Evolutionary conservation across 2,888 invertebrate genomes (phyloP).

Genomic region (Heliconius hortense): DNA sequence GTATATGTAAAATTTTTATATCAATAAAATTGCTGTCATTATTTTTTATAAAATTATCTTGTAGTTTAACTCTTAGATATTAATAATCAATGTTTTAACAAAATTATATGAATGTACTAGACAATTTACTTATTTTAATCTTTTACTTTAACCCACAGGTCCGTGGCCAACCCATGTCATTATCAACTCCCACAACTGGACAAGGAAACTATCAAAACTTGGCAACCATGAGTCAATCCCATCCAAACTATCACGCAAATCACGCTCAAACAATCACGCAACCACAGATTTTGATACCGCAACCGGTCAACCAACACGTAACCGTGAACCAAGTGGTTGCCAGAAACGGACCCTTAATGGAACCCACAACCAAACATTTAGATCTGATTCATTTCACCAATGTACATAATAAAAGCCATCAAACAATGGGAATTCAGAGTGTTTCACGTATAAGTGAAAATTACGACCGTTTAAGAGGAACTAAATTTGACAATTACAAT

Average conservation of each 20-base stretch:
- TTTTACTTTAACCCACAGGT: conserved; percentile 59
- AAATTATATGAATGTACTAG: not conserved
- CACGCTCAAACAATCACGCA: conserved; percentile 34
- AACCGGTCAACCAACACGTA: conserved; percentile 50
- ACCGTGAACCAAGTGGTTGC: conserved; percentile 55
- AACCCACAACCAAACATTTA: conserved; percentile 39
- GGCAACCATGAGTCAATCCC: conserved; percentile 71
- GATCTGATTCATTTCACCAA: conserved; percentile 69
- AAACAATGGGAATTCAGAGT: conserved; percentile 59
- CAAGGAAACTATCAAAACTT: conserved; percentile 64
- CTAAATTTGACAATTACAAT: conserved; percentile 63
- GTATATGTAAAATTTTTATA: too few relatives aligned
- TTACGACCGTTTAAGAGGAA: conserved; percentile 58
- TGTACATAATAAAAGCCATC: conserved; percentile 55
- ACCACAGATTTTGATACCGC: conserved; percentile 46
- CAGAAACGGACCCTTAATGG: conserved; percentile 56
- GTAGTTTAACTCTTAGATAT: not conserved
- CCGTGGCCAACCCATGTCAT: conserved; percentile 73
- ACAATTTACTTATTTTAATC: conserved; percentile 4
- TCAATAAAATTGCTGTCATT: too few relatives aligned
- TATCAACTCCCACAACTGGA: conserved; percentile 64
- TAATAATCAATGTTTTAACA: not conserved
- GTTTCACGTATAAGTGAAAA: conserved; percentile 62
- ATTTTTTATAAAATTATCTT: too few relatives aligned
- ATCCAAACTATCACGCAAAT: conserved; percentile 55